These are phyloP conservation scores for Asteroscopus sphinx DNA, from an alignment of 2,888 invertebrate genomes.

Conservation along the genomic window DNA sequence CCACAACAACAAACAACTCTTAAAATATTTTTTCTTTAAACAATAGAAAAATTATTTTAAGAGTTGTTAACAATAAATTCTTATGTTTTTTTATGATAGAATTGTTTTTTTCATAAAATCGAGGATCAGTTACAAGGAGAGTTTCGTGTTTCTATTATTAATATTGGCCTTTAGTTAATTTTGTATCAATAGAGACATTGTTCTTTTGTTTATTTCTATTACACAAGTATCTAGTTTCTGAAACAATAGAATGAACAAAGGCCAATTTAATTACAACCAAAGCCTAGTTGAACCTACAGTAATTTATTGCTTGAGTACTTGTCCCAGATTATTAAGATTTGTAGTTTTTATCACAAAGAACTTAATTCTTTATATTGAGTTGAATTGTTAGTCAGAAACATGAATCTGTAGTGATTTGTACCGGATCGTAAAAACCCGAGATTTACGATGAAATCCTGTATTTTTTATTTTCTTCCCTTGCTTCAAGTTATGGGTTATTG, in stretches of 20 bases:
- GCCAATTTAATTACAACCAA: conserved; percentile 15
- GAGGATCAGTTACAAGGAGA: too few species aligned
- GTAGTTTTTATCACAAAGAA: conserved; percentile 15
- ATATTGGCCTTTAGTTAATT: too few species aligned
- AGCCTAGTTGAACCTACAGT: conserved; percentile 6
- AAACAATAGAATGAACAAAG: conserved; percentile 9
- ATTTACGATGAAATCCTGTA: conserved; percentile 42
- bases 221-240: background rate
- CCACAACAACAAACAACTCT: too few species aligned
- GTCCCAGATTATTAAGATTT: conserved; percentile 16
- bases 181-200: background rate
- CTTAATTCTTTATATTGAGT: background rate
- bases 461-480: conserved; percentile 41
- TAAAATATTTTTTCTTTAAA: too few species aligned
- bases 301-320: conserved; percentile 19
- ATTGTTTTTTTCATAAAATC: too few species aligned
- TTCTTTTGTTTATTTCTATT: background rate
- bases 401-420: conserved; percentile 33
- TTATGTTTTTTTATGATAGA: too few species aligned
- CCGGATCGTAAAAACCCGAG: conserved; percentile 36
- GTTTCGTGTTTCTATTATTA: too few species aligned
- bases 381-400: conserved; percentile 22
- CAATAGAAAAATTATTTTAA: too few species aligned
- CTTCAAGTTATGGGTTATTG: conserved; percentile 31
- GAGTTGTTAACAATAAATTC: too few species aligned